Percentiles rank a stretch among this genome's conserved stretches.
Evolutionary conservation across 2,888 invertebrate genomes (phyloP).

Genomic region (Lutraria lutraria): DNA sequence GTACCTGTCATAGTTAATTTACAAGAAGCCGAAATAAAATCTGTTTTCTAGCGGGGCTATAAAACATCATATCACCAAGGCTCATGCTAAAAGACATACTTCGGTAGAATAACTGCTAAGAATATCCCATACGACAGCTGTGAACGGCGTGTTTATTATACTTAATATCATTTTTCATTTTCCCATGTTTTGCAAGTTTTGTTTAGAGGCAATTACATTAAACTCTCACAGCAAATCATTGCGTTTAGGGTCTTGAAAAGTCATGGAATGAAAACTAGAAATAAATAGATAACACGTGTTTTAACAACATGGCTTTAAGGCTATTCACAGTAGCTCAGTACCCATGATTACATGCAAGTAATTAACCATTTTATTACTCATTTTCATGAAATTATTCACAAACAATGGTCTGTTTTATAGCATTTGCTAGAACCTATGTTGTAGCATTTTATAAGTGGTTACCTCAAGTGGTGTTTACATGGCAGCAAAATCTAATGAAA

Average conservation of each 20-base stretch:
- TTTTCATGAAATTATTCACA: constrained; percentile 24
- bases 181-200: constrained; percentile 50
- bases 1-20: constrained; percentile 45
- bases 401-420: constrained; percentile 29
- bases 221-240: constrained; percentile 39
- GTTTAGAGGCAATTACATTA: constrained; percentile 43
- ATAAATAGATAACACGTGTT: constrained; percentile 42
- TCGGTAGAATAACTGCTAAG: constrained; percentile 30
- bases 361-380: constrained; percentile 44
- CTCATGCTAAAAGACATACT: constrained; percentile 49
- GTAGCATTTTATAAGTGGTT: neutral
- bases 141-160: constrained; percentile 42
- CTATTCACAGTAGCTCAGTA: neutral
- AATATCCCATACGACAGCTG: constrained; percentile 47
- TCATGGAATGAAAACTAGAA: constrained; percentile 27
- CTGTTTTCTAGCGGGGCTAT: constrained; percentile 34
- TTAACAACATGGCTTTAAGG: neutral
- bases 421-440: neutral
- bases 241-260: constrained; percentile 35
- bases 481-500: neutral
- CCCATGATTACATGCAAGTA: neutral
- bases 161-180: constrained; percentile 56
- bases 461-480: neutral
- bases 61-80: constrained; percentile 43
- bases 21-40: constrained; percentile 41